These are phyloP conservation scores for Ctenodactylus gundi DNA, from an alignment of 2,113 vertebrate species.

Conservation along the genomic window DNA sequence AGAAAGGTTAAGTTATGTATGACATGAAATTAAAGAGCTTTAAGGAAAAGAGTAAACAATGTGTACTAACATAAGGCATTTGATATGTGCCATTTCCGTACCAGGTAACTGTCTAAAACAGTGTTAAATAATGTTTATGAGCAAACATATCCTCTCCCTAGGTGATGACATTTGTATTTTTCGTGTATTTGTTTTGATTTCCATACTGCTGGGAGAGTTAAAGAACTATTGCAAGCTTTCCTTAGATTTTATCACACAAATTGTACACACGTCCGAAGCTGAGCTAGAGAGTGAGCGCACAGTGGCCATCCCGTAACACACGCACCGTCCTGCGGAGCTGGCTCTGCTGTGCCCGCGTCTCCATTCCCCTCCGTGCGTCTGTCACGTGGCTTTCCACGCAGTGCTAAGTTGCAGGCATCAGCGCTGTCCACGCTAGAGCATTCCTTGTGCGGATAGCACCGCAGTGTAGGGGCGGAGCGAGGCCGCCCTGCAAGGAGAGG, in stretches of 20 bases:
- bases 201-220: neutral
- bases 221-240: neutral
- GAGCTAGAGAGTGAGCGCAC: too few relatives aligned
- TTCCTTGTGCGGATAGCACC: neutral
- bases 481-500: neutral
- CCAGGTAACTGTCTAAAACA: neutral
- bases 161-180: neutral
- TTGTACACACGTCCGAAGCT: neutral
- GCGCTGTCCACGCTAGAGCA: neutral
- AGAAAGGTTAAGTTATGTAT: neutral
- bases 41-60: neutral
- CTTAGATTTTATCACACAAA: neutral
- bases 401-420: neutral
- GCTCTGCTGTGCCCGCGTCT: too few relatives aligned
- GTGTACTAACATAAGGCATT: neutral
- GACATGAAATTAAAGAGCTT: neutral
- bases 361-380: too few relatives aligned
- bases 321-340: too few relatives aligned
- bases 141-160: too few relatives aligned
- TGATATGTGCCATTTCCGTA: neutral
- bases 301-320: neutral
- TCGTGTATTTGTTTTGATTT: neutral
- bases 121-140: neutral
- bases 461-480: neutral
- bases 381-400: neutral